Percentiles rank a stretch among this genome's conserved stretches.
Evolutionary conservation across 2,113 vertebrate genomes (phyloP).

Genomic region (Cynopterus brachyotis): DNA sequence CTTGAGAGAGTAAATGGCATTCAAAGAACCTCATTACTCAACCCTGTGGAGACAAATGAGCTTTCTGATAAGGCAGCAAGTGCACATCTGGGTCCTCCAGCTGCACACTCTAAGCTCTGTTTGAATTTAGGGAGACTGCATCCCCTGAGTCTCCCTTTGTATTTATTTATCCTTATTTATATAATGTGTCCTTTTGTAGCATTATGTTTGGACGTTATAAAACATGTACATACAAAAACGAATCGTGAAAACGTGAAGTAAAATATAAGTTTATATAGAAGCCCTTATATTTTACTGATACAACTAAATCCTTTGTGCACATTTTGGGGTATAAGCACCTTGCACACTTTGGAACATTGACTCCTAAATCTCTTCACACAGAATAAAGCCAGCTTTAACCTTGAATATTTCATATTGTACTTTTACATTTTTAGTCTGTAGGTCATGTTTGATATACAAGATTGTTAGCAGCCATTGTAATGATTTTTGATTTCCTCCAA

Average conservation of each 20-base stretch:
- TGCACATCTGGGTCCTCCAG: slow-evolving; percentile 35
- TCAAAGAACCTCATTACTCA: slow-evolving; percentile 29
- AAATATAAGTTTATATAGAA: neutral
- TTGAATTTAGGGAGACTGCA: neutral
- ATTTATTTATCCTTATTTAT: neutral
- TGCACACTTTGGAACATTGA: neutral
- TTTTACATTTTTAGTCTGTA: neutral
- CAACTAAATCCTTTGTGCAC: neutral
- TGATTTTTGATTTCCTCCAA: slow-evolving; percentile 13
- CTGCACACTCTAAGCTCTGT: neutral
- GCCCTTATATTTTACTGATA: neutral
- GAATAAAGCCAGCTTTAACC: neutral
- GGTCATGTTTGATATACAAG: neutral
- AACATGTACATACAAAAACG: neutral
- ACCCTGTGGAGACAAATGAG: slow-evolving; percentile 37
- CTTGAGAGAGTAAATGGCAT: slow-evolving; percentile 16
- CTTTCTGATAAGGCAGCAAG: neutral
- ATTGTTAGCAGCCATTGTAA: neutral
- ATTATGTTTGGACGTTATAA: slow-evolving; percentile 16
- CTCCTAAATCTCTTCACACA: neutral
- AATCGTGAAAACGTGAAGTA: neutral
- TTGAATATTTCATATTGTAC: neutral
- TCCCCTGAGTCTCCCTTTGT: neutral
- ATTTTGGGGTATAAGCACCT: neutral
- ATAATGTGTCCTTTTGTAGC: neutral